A percentile compares a stretch with the other conserved stretches of the same genome.
phyloP scores from a whole-genome alignment of 2,113 vertebrate species.

The Chloropsis cyanopogon region DNA sequence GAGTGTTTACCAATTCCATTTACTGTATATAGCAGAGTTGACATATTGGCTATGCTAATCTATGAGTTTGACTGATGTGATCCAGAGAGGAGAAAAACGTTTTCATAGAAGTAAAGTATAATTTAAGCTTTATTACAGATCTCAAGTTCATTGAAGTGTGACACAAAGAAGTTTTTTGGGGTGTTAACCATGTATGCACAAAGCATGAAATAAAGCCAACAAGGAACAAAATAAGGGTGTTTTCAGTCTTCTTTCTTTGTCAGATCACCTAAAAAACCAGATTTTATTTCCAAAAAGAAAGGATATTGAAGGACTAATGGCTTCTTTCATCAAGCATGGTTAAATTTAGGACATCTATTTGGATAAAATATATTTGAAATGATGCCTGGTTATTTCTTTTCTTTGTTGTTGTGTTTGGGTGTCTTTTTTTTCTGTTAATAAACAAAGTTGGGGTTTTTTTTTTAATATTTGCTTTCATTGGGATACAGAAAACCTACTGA shows the following conservation, averaged over 20 bases:
- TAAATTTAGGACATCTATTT: background rate
- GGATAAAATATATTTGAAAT: background rate
- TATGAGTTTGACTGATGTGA: background rate
- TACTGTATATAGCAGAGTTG: background rate
- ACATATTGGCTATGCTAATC: background rate
- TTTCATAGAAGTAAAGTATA: background rate
- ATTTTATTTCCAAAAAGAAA: background rate
- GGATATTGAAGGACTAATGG: background rate
- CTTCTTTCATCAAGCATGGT: background rate
- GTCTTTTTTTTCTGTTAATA: background rate
- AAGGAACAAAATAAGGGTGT: background rate
- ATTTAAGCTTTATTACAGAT: background rate
- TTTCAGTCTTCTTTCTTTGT: background rate
- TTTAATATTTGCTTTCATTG: background rate
- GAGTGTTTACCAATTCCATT: background rate
- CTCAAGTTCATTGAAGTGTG: background rate
- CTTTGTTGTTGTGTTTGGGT: background rate
- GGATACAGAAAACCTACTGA: background rate
- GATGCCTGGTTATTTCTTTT: background rate
- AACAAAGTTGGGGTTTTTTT: background rate
- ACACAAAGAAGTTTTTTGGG: background rate
- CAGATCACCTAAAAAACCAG: background rate
- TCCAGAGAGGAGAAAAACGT: background rate
- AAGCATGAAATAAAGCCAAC: background rate
- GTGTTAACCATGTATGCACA: rapidly evolving